These are phyloP conservation scores for Polylopha cassiicola DNA, from an alignment of 2,888 invertebrate species.

Conservation along the genomic window DNA sequence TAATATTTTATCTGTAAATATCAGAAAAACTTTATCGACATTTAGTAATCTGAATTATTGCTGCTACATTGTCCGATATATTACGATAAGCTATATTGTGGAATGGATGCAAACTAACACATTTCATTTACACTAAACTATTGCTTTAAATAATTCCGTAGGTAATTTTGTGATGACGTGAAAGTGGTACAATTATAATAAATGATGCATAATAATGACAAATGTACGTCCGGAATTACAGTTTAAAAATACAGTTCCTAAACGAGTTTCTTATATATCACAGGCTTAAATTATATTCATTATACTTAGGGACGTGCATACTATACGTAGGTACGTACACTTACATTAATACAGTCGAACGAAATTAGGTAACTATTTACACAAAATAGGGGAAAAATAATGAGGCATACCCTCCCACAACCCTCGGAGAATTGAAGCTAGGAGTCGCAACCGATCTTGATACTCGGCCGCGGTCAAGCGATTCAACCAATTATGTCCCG, in stretches of 20 bases:
- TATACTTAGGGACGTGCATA: slow-evolving; percentile 73
- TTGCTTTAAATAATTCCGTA: slow-evolving; percentile 8
- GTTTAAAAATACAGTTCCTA: slow-evolving; percentile 61
- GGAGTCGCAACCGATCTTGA: too few relatives aligned
- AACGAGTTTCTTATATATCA: slow-evolving; percentile 72
- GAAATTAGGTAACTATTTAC: slow-evolving; percentile 76
- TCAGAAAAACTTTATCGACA: slow-evolving; percentile 26
- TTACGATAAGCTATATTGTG: slow-evolving; percentile 20
- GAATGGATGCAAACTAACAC: slow-evolving; percentile 13
- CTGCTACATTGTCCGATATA: slow-evolving; percentile 19
- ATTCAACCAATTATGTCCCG: too few relatives aligned
- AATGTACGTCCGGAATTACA: slow-evolving; percentile 46
- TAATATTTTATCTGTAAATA: slow-evolving; percentile 29
- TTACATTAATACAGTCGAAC: slow-evolving; percentile 60
- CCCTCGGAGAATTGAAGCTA: slow-evolving; percentile 75
- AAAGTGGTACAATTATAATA: too few relatives aligned
- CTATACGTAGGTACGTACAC: slow-evolving; percentile 71
- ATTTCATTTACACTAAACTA: slow-evolving; percentile 8
- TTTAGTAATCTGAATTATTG: slow-evolving; percentile 21
- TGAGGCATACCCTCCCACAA: slow-evolving; percentile 75
- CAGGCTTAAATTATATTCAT: slow-evolving; percentile 74
- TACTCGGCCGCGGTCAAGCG: too few relatives aligned
- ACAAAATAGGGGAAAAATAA: slow-evolving; percentile 75
- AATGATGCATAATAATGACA: slow-evolving; percentile 19
- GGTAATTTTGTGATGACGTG: slow-evolving; percentile 8